phyloP scores from a whole-genome alignment of 1,140 invertebrate genomes.

The Lerema accius region DNA sequence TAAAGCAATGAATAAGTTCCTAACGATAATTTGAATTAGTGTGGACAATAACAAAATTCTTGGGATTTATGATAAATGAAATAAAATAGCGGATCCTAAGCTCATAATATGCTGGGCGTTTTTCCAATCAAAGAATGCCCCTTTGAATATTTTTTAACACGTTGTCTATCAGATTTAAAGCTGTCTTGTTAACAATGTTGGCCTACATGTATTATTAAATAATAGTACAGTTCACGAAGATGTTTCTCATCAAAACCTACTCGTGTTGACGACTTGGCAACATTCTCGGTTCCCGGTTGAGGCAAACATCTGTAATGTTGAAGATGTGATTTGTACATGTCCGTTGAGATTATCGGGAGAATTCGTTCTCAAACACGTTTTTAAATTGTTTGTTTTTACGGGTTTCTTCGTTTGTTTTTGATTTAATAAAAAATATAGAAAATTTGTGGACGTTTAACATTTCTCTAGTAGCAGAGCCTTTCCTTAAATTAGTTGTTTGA shows the following conservation, averaged over 20 bases:
- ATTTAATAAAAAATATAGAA: too few relatives aligned
- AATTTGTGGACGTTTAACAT: too few relatives aligned
- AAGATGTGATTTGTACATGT: constrained; percentile 24
- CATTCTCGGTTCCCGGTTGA: constrained; percentile 14
- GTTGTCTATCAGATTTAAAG: background rate
- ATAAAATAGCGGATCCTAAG: too few relatives aligned
- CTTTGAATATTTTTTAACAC: too few relatives aligned
- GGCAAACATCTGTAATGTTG: constrained; percentile 27
- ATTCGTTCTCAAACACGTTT: constrained; percentile 17
- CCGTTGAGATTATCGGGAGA: constrained; percentile 16
- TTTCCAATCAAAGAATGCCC: too few relatives aligned
- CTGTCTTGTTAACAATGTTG: background rate
- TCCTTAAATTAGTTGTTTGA: too few relatives aligned
- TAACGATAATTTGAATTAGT: too few relatives aligned
- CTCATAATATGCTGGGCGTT: too few relatives aligned
- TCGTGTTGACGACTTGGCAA: constrained; percentile 18
- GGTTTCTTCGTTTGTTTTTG: background rate
- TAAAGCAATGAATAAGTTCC: too few relatives aligned
- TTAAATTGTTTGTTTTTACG: constrained; percentile 15
- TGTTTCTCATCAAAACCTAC: constrained; percentile 12
- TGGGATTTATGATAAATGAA: too few relatives aligned
- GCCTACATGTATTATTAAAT: background rate
- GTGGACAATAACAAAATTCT: too few relatives aligned
- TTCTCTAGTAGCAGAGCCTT: too few relatives aligned
- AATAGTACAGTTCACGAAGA: background rate